Conservation (phyloP, 2,113 vertebrate genomes). For the Peromyscus californicus region DNA sequence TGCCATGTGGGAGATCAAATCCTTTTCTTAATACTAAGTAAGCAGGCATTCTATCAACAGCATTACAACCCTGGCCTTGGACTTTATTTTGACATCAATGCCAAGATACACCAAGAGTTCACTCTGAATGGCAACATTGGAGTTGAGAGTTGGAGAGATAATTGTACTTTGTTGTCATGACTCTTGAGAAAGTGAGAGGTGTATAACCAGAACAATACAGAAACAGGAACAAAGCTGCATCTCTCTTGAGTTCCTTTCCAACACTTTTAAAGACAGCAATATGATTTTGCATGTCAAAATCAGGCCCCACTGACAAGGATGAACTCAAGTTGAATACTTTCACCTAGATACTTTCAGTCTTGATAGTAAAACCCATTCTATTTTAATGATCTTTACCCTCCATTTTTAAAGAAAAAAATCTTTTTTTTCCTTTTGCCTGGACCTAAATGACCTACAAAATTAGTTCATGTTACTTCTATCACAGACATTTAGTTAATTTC, state of each 20-base stretch:
- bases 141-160: background rate
- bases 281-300: background rate
- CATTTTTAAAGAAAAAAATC: background rate
- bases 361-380: rapidly evolving
- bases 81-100: background rate
- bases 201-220: background rate
- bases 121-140: too few species aligned
- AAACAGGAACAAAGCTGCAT: background rate
- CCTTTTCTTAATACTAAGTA: too few species aligned
- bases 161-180: background rate
- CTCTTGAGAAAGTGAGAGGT: background rate
- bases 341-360: background rate
- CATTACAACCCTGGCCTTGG: background rate
- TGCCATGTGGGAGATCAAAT: background rate
- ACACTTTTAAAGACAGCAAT: background rate
- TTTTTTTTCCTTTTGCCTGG: background rate
- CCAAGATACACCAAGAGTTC: background rate
- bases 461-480: background rate
- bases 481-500: background rate
- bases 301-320: background rate
- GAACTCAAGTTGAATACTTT: rapidly evolving
- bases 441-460: background rate
- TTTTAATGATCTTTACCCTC: background rate
- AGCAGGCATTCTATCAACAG: background rate
- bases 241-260: background rate